Percentiles rank a stretch among this genome's conserved stretches.
phyloP scores from a whole-genome alignment of 2,888 invertebrate species.

The Stegana nigrithorax region DNA sequence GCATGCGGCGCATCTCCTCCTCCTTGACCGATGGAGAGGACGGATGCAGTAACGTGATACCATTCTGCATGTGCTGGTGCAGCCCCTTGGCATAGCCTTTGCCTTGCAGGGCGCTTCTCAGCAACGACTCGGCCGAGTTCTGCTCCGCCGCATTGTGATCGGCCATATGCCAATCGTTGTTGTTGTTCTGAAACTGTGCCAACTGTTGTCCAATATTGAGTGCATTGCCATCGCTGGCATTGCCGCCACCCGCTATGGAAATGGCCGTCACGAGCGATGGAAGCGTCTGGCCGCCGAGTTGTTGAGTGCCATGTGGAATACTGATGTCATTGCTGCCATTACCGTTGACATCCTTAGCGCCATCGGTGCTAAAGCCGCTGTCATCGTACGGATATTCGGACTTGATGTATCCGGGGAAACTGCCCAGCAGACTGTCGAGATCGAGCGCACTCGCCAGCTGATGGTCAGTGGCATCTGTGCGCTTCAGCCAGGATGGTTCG shows the following conservation, averaged over 20 bases:
- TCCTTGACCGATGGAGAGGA: slow-evolving; percentile 70
- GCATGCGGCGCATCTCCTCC: slow-evolving; percentile 72
- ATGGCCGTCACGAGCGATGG: slow-evolving; percentile 63
- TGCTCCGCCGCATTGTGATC: slow-evolving; percentile 77
- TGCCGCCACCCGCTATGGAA: slow-evolving; percentile 45
- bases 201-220: slow-evolving; percentile 69
- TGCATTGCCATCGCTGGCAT: slow-evolving; percentile 32
- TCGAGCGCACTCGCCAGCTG: slow-evolving; percentile 75
- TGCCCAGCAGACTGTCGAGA: slow-evolving; percentile 83
- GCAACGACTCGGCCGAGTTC: slow-evolving; percentile 76
- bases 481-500: slow-evolving; percentile 75
- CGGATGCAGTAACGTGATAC: slow-evolving; percentile 57
- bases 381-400: slow-evolving; percentile 84
- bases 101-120: slow-evolving; percentile 86
- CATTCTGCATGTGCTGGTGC: slow-evolving; percentile 62
- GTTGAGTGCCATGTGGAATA: slow-evolving; percentile 50
- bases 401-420: slow-evolving; percentile 77
- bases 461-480: slow-evolving; percentile 69
- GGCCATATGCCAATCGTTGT: slow-evolving; percentile 85
- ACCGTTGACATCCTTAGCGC: slow-evolving; percentile 69
- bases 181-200: slow-evolving; percentile 75
- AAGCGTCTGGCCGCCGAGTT: slow-evolving; percentile 46
- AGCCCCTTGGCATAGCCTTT: slow-evolving; percentile 72
- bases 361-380: slow-evolving; percentile 76
- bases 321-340: slow-evolving; percentile 46